Conservation (phyloP, 2,797 vertebrate species). For the Cottoperca gobio region DNA sequence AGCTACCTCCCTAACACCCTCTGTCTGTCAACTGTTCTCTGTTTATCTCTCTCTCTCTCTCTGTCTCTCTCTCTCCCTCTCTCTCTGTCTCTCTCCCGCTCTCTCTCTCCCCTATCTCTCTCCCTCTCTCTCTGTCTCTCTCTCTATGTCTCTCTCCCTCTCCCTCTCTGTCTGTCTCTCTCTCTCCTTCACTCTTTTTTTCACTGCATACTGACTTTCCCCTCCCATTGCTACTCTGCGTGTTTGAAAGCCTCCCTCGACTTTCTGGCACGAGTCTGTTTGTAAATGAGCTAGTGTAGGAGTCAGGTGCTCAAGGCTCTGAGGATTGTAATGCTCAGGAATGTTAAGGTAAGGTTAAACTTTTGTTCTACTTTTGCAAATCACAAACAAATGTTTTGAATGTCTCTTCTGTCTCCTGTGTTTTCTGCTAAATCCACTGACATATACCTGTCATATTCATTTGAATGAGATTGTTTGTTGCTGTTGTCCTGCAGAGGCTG, state of each 20-base stretch:
- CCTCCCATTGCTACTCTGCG: conserved; percentile 9
- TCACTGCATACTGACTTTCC: background rate
- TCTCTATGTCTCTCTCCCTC: background rate
- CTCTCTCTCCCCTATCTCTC: background rate
- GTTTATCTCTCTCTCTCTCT: conserved; percentile 18
- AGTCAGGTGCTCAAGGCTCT: conserved; percentile 13
- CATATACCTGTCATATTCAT: background rate
- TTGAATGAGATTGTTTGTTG: background rate
- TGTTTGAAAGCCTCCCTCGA: conserved; percentile 22
- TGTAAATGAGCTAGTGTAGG: conserved; percentile 36
- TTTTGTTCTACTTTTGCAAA: background rate
- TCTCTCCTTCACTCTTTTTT: too few species aligned
- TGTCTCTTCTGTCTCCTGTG: too few species aligned
- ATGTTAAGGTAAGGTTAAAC: conserved; percentile 35
- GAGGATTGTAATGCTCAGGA: conserved; percentile 13
- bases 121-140: background rate
- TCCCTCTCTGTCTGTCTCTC: too few species aligned
- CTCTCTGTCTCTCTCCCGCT: conserved; percentile 16
- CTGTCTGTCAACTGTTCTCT: background rate
- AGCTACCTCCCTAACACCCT: conserved; percentile 45
- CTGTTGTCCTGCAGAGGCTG: conserved; percentile 68
- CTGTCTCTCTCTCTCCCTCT: too few species aligned
- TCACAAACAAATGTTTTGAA: background rate
- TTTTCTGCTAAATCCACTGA: background rate
- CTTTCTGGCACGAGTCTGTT: conserved; percentile 28